Evolutionary conservation across 1,140 invertebrate genomes (phyloP).

Genomic region (Dendroctonus valens): DNA sequence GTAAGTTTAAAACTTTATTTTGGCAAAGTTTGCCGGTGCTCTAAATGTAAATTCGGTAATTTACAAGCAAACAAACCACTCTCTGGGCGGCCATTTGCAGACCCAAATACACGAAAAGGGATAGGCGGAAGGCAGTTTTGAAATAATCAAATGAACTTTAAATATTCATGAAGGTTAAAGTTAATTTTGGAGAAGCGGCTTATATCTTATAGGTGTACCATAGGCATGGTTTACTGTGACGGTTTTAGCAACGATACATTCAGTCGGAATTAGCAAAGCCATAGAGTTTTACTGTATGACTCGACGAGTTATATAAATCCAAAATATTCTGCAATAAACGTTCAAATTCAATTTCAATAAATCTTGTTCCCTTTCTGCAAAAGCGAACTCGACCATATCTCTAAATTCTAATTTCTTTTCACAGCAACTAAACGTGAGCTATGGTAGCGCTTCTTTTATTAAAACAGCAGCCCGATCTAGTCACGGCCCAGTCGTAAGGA

Average conservation of each 20-base stretch:
- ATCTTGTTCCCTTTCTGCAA: neutral
- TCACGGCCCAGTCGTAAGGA: constrained; percentile 37
- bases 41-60: constrained; percentile 28
- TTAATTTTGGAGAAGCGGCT: constrained; percentile 21
- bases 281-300: no score
- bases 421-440: constrained; percentile 31
- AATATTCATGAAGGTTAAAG: constrained; percentile 28
- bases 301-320: no score
- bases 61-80: constrained; percentile 29
- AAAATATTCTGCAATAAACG: no score
- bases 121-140: constrained; percentile 24
- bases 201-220: neutral
- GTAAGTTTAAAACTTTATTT: constrained; percentile 27
- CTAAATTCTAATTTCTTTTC: constrained; percentile 30
- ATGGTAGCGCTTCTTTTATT: constrained; percentile 32
- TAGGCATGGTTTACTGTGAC: no score
- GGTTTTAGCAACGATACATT: no score
- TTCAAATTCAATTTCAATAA: no score
- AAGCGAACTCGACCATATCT: constrained; percentile 2
- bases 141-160: constrained; percentile 29
- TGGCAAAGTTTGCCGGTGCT: constrained; percentile 14
- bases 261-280: no score
- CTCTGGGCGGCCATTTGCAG: constrained; percentile 8
- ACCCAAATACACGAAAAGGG: constrained; percentile 27
- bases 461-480: constrained; percentile 34